phyloP scores from a whole-genome alignment of 2,888 invertebrate genomes.

The Timema cristinae region DNA sequence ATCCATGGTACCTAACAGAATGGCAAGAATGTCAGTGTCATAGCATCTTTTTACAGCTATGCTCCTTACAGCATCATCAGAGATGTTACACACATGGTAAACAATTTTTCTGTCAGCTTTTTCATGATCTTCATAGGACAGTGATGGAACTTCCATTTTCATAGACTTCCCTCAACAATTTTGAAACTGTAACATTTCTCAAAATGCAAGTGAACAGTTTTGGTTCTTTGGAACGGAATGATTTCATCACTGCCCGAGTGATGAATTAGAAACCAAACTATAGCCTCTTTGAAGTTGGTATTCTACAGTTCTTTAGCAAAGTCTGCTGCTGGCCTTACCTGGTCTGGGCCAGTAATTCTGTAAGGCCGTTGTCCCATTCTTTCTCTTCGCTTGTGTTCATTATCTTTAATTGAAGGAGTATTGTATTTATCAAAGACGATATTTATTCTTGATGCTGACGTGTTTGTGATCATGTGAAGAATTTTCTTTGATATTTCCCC shows the following conservation, averaged over 20 bases:
- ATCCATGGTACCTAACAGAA: slow-evolving; percentile 12
- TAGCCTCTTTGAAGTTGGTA: not conserved
- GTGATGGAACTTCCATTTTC: not conserved
- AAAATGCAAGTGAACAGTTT: slow-evolving; percentile 15
- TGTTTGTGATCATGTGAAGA: not conserved
- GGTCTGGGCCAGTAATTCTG: not conserved
- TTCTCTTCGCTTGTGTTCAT: not conserved
- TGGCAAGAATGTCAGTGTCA: slow-evolving; percentile 9
- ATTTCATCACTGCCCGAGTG: too few relatives aligned
- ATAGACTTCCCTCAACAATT: not conserved
- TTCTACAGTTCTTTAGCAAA: slow-evolving; percentile 10
- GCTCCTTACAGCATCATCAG: not conserved
- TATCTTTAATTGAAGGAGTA: not conserved
- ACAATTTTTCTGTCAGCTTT: slow-evolving; percentile 36
- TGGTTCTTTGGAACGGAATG: too few relatives aligned
- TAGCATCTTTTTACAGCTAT: not conserved
- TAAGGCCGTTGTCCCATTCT: not conserved
- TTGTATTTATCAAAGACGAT: not conserved
- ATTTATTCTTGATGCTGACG: not conserved
- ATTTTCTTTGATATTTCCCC: slow-evolving; percentile 6
- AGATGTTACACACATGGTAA: slow-evolving; percentile 31
- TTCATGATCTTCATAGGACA: slow-evolving; percentile 31
- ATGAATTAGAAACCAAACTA: too few relatives aligned
- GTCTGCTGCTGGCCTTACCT: slow-evolving; percentile 4
- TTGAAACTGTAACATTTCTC: slow-evolving; percentile 16